Conservation (phyloP, 2,113 vertebrate species). For the Hemiprocne comata region DNA sequence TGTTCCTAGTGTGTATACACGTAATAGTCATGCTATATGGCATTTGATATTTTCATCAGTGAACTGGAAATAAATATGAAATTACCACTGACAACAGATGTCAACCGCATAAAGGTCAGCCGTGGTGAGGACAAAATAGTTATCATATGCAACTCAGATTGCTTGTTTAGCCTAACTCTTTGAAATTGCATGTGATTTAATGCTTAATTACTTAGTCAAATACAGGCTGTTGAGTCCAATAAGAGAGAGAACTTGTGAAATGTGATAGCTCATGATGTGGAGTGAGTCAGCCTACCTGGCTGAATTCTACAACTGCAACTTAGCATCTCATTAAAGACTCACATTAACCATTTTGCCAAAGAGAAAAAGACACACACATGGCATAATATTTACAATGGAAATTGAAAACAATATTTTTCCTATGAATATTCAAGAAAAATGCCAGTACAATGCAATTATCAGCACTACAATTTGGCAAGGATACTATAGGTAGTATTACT, state of each 20-base stretch:
- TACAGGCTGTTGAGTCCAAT: neutral
- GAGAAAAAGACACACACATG: neutral
- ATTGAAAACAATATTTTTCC: neutral
- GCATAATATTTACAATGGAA: neutral
- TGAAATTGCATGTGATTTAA: constrained; percentile 23
- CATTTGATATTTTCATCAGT: neutral
- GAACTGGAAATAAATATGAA: neutral
- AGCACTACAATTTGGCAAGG: neutral
- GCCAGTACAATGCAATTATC: neutral
- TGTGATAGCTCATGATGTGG: neutral
- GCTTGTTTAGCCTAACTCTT: neutral
- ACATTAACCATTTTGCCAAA: neutral
- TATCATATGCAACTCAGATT: neutral
- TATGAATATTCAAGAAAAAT: neutral
- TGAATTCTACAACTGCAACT: neutral
- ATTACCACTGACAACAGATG: neutral
- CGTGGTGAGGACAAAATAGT: neutral
- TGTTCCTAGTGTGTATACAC: neutral
- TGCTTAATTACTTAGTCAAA: neutral
- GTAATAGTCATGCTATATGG: neutral
- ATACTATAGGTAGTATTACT: neutral
- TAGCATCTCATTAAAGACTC: neutral
- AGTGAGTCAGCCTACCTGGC: neutral
- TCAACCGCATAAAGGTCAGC: neutral
- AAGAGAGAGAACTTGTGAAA: neutral